Base-by-base conservation (phyloP, 1,140 invertebrate genomes). In the Drosophila santomea region DNA sequence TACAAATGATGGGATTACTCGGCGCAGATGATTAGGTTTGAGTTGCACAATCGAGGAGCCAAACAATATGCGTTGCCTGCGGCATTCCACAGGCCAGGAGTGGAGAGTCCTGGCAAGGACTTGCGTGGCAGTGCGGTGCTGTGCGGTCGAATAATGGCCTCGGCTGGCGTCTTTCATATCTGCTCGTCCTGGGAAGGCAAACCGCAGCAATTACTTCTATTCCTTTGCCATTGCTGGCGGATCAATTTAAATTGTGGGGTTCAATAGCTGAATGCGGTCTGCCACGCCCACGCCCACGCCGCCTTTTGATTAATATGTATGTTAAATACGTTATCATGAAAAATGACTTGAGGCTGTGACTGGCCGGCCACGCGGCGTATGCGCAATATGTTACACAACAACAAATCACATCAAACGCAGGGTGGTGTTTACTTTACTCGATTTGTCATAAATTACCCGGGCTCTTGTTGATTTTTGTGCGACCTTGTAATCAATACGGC, bases 171-270 rank as follows among this genome's bases (percentile, higher is more conserved):
- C 28, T 35, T 44, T 8, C 48, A 15, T 32, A 5, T 69, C 59
- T 67, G 61, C 45, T 47, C 38, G 58, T 56, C 35, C 47, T 66
- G 25, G 48, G 44, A 23, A 43, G 41, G 38, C 43, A 83, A 89
- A 71, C 80, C 84, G 45, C 84, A 88, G 71, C 64, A 89, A 88
- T 89, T 88, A 84, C 78, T 89, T 68, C 73, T 83, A 84, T 78
- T 89, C 68, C 73, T 83, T 71, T 63, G 60, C 57, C 51, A 85
- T 80, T 86, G 81, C 68, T 57, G 71, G 58, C 47, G 76, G 84
- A 80, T 68, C 62, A 78, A 78, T 89, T 88, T 74, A 89, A 88
- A 84, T 83, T 83, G 84, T 74, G 50, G 68, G 68, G 79, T 84
- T 89, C 80, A 89, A 89, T 89, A 84, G 66, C 73, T 50, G 57